Conservation (phyloP, 2,888 invertebrate species). For the Chelonus formosanus region DNA sequence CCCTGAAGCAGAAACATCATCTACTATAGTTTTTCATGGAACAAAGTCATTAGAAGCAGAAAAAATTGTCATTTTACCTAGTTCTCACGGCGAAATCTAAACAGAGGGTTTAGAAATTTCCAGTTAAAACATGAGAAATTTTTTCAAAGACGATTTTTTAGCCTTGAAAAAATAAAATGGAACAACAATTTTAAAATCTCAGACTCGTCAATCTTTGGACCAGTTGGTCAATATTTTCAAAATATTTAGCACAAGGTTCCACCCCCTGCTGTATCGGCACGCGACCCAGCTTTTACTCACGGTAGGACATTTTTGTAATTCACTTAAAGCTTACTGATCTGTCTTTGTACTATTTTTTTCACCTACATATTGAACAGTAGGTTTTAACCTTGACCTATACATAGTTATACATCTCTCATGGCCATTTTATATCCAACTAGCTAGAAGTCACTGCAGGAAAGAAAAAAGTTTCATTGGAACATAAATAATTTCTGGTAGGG, state of each 20-base stretch:
- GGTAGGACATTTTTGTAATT: conserved; percentile 23
- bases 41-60: too few species aligned
- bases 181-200: not conserved
- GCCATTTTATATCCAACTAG: not conserved
- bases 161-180: conserved; percentile 5
- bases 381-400: not conserved
- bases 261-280: conserved; percentile 28
- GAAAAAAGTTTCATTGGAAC: conserved; percentile 42
- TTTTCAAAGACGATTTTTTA: not conserved
- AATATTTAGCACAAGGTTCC: conserved; percentile 52
- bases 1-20: too few species aligned
- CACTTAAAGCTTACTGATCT: conserved; percentile 14
- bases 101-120: too few species aligned
- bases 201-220: conserved; percentile 13
- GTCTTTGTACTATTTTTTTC: conserved; percentile 20
- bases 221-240: conserved; percentile 55
- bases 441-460: not conserved
- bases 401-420: not conserved
- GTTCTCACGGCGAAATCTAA: too few species aligned
- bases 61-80: too few species aligned
- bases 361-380: conserved; percentile 12
- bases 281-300: conserved; percentile 21
- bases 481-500: conserved; percentile 40
- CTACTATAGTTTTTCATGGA: too few species aligned
- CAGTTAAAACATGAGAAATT: too few species aligned